Evolutionary conservation across 2,113 vertebrate genomes (phyloP), one percentile per base, ranked within the genome.

Genomic region (Oreochromis spilurus): DNA sequence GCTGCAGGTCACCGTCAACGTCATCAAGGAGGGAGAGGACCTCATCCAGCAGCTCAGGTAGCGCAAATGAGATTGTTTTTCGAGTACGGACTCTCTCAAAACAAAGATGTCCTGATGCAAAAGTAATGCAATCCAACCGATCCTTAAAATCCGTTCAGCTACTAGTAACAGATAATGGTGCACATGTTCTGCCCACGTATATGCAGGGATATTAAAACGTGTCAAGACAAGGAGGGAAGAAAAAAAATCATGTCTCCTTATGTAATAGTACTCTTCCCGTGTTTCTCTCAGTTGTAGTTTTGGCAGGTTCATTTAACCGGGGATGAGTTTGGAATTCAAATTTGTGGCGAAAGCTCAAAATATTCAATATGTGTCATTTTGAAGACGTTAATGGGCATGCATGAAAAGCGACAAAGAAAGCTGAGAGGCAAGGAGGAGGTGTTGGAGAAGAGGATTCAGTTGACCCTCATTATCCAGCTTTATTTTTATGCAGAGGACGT

Each of bases 31-130:
- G 94, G 99, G 99, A 0, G 98, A 99, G 93, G 98, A 99, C 92
- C 98, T 99, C 87, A 99, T 99, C 91, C 98, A 99, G 90, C 99
- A 99, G 91, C 97, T 99, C 94, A 98, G 98, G 99, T 99, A 96
- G 70, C 2, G 2, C 16, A 48, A 19, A 75, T 48, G 40, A 70
- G n/a, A 9, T 21, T 67, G 19, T 38, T 38, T 67, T 67, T 67
- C 1, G 2, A 13, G 62, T 40, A 4, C 3, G 34, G 19, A 70
- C 11, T 24, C 65, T 38, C 19, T 70, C 10, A 77, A 77, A n/a
- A 50, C 6, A 31, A 50, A 77, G 43, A 19, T 75, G 14, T 48
- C 50, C 70, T 5, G 24, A 75, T 75, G 24, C 70, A 75, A 75
- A 48, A 48, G 21, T 16, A 75, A 45, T 72, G 40, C 13, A 48